Evolutionary conservation across 2,113 vertebrate genomes (phyloP), one percentile per base, ranked within the genome.

Genomic region (Pelvicachromis taeniatus): DNA sequence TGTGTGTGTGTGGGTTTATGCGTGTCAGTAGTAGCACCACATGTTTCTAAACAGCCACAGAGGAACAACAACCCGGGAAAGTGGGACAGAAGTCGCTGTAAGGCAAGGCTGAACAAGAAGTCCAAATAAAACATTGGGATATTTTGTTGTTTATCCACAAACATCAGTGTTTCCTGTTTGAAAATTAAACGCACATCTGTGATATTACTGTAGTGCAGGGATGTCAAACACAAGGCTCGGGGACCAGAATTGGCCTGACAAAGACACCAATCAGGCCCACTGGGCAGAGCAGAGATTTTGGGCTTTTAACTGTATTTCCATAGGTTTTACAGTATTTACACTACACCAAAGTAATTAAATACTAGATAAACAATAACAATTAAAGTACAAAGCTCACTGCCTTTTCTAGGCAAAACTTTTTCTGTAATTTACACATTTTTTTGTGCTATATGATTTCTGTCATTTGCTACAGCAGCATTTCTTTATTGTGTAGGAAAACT

Each of bases 31-130:
- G 42, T 4, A 12, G 65, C 26, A 52, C 73, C 33, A 19, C 75
- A 26, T 82, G 81, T 70, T 89, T 84, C 56, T 26, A 77, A 84
- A 89, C 83, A 80, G 83, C 14, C 79, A 77, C 80, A 83, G 26
- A 14, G 16, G 40, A 58, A 65, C 77, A 84, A 82, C 79, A 55
- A 52, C 59, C 19, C 2, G 40, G 33, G 42, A 89, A 94, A 91
- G 42, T 89, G 83, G 93, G 84, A 83, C 88, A 89, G 38, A 85
- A 70, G 79, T 59, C 6, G 88, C 89, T 87, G 65, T 68, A 19
- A 91, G 82, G 91, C 53, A 85, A 55, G 29, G 75, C 81, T 75
- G 38, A 23, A 63, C 33, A 75, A 80, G 10, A 83, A 59, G 83
- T 85, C 58, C 61, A 80, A 82, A 40, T 68, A 53, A 88, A 91